These are phyloP conservation scores for Clavelina lepadiformis DNA, from an alignment of 23 tunicate species.

Conservation along the genomic window DNA sequence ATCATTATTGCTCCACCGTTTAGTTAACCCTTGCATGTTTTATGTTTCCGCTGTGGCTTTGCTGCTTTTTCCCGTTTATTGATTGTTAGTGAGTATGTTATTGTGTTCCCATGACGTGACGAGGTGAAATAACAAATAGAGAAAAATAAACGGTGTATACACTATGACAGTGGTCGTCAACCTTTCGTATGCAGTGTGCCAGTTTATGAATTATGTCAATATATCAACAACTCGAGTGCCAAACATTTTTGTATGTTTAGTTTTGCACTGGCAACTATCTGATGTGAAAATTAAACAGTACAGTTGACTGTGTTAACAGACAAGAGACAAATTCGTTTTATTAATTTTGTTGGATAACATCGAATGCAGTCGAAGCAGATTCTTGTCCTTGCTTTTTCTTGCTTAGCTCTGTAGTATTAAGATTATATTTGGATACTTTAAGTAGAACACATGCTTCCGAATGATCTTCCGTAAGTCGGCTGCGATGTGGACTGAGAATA, in stretches of 20 bases:
- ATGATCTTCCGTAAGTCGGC: slow-evolving; percentile 47
- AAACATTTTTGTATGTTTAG: slow-evolving; percentile 24
- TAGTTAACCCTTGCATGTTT: too few species aligned
- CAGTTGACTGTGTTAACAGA: slow-evolving; percentile 13
- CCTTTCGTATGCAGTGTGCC: slow-evolving; percentile 31
- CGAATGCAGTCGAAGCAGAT: slow-evolving; percentile 27
- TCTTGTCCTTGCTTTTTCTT: slow-evolving; percentile 50
- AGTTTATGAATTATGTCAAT: slow-evolving; percentile 32
- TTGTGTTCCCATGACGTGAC: too few species aligned
- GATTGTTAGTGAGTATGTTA: too few species aligned
- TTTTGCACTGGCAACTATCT: slow-evolving; percentile 15
- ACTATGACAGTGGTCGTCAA: slow-evolving; percentile 35
- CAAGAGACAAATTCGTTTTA: slow-evolving; percentile 14
- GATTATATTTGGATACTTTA: slow-evolving; percentile 31
- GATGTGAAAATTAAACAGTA: slow-evolving; percentile 25
- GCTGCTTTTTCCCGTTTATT: too few species aligned
- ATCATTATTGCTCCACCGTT: too few species aligned
- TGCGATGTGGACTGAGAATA: slow-evolving; percentile 44
- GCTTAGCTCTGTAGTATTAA: slow-evolving; percentile 38
- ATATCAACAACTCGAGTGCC: slow-evolving; percentile 41
- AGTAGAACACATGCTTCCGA: slow-evolving; percentile 44
- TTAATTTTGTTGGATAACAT: slow-evolving; percentile 45
- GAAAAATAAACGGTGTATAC: too few species aligned
- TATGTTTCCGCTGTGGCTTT: too few species aligned
- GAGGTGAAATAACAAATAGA: too few species aligned